phyloP scores from a whole-genome alignment of 1,140 invertebrate genomes.

The Nasonia vitripennis region DNA sequence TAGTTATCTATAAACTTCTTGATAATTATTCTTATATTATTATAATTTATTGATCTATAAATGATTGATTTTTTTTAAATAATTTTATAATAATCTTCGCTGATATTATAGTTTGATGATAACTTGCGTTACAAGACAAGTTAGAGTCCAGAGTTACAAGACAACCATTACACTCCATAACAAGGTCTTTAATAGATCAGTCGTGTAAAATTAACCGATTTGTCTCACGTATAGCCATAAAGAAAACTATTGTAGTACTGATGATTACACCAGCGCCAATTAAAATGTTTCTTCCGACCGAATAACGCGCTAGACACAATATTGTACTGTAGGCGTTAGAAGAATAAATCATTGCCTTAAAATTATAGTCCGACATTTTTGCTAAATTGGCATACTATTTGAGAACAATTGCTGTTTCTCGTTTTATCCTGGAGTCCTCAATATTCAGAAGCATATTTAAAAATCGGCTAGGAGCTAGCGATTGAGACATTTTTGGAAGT shows the following conservation, averaged over 20 bases:
- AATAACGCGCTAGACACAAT: constrained; percentile 3
- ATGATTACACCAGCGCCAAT: constrained; percentile 3
- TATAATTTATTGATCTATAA: no score
- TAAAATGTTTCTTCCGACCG: constrained; percentile 17
- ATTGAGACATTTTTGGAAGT: no score
- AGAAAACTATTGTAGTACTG: neutral
- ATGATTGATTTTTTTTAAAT: no score
- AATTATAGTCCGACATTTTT: constrained; percentile 37
- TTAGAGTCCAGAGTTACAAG: no score
- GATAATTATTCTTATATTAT: no score
- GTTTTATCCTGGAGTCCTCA: no score
- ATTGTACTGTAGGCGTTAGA: neutral
- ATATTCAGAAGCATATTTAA: no score
- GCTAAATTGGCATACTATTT: constrained; percentile 25
- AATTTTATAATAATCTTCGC: no score
- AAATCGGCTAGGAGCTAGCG: no score
- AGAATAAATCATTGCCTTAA: constrained; percentile 32
- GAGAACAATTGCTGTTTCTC: neutral
- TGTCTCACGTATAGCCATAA: neutral
- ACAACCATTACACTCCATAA: neutral
- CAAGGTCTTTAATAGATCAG: neutral
- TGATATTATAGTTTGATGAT: no score
- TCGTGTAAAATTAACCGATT: neutral
- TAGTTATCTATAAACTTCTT: no score
- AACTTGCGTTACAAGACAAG: no score